These are phyloP conservation scores for Centrocercus urophasianus DNA, from an alignment of 2,113 vertebrate species.

Conservation along the genomic window DNA sequence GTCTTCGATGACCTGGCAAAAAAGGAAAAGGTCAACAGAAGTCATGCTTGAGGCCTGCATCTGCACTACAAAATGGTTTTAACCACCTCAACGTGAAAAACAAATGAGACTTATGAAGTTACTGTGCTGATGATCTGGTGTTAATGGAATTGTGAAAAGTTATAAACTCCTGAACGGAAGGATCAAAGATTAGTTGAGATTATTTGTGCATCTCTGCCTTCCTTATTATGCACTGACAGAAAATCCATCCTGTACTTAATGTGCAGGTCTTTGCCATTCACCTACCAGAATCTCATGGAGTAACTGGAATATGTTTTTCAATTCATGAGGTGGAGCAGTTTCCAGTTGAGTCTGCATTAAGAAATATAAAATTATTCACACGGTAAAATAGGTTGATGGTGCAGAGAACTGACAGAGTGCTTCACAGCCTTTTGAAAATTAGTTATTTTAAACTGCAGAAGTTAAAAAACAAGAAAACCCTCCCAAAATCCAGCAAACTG, in stretches of 20 bases:
- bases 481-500: neutral
- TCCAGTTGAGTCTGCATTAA: slow-evolving; percentile 89
- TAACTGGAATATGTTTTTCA: slow-evolving; percentile 96
- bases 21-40: neutral
- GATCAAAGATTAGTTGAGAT: neutral
- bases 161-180: neutral
- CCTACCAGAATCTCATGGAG: slow-evolving; percentile 95
- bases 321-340: slow-evolving; percentile 94
- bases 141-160: neutral
- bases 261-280: neutral
- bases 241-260: neutral
- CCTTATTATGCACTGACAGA: rapidly evolving
- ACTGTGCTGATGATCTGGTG: too few relatives aligned
- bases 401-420: neutral
- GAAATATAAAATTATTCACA: neutral
- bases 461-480: neutral
- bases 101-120: neutral
- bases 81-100: neutral
- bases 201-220: neutral
- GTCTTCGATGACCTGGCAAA: slow-evolving; percentile 91
- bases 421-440: neutral
- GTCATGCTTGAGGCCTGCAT: neutral
- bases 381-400: neutral
- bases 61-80: neutral
- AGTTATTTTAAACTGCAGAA: neutral